These are phyloP conservation scores for Brienomyrus longianalis DNA, from an alignment of 2,113 vertebrate genomes.

Conservation along the genomic window DNA sequence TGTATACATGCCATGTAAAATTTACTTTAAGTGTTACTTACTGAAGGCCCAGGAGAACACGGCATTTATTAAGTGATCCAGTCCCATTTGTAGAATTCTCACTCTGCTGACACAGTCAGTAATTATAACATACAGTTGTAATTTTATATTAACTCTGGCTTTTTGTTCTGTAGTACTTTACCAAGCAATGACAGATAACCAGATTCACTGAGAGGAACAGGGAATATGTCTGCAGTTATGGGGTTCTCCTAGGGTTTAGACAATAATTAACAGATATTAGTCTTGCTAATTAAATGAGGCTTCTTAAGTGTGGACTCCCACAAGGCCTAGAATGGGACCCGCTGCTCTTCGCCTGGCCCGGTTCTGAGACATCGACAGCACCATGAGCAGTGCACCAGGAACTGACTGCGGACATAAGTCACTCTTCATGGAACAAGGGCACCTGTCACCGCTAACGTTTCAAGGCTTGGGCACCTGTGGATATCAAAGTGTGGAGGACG, in stretches of 20 bases:
- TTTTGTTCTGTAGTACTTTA: background rate
- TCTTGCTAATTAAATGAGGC: background rate
- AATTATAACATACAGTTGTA: background rate
- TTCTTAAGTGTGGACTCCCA: background rate
- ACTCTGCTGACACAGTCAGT: background rate
- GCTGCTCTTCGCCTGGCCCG: background rate
- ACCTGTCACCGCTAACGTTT: background rate
- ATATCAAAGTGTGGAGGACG: background rate
- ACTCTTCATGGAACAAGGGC: background rate
- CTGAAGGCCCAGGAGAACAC: background rate
- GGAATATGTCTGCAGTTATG: background rate
- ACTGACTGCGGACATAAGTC: background rate
- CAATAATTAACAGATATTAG: slow-evolving; percentile 3
- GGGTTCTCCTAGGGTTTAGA: background rate
- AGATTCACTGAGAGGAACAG: background rate
- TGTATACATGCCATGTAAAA: background rate
- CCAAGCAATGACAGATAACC: background rate
- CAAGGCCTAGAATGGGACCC: background rate
- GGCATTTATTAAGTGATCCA: background rate
- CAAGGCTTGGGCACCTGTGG: background rate
- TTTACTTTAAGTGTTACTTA: background rate
- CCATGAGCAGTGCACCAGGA: background rate
- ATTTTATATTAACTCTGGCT: background rate
- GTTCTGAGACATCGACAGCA: background rate
- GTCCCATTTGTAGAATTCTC: background rate